Base-by-base conservation (phyloP, 2,888 invertebrate genomes). In the Pheosia gnoma region DNA sequence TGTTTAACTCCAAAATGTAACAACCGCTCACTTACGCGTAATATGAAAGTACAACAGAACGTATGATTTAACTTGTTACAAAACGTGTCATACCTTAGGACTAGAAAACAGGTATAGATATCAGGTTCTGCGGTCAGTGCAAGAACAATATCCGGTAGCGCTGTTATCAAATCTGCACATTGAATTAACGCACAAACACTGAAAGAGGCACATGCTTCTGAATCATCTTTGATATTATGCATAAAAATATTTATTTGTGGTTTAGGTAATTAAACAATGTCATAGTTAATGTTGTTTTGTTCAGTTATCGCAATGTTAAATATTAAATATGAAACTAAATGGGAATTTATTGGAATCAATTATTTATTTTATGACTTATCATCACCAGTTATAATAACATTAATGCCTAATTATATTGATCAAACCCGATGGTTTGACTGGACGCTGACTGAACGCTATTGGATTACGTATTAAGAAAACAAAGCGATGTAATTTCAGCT, bases 401-500 rank as follows among this genome's bases (percentile, higher is more conserved):
- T 25, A 25, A 25, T 25, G 25, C 25, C 25, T 25, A 25, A 25
- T 25, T 25, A 25, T 25, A 25, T 25, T 25, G 25, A 25, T 25
- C 25, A 25, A 25, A 58, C 56, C 61, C 59, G 43, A 54, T 60
- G 61, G 65, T 66, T 63, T 53, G 51, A 25, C 25, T 25, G 25
- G 25, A 25, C 25, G 25, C 4, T 72, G 68, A 79, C 81, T 70
- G 61, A 80, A 79, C 67, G 70, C 79, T 88, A 88, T 88, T 83
- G 73, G 67, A 79, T 90, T 87, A 85, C 88, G 72, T 81, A 83
- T 83, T 82, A 82, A 82, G 80, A 84, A 83, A 86, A 87, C 87
- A 88, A 86, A 81, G 83, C 79, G 80, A 83, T 88, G 87, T 87
- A 87, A 90, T 89, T 87, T 84, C 84, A 89, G 84, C 75, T 76